Conservation (phyloP, 2,888 invertebrate species). For the Pycnomerus fuliginosus region DNA sequence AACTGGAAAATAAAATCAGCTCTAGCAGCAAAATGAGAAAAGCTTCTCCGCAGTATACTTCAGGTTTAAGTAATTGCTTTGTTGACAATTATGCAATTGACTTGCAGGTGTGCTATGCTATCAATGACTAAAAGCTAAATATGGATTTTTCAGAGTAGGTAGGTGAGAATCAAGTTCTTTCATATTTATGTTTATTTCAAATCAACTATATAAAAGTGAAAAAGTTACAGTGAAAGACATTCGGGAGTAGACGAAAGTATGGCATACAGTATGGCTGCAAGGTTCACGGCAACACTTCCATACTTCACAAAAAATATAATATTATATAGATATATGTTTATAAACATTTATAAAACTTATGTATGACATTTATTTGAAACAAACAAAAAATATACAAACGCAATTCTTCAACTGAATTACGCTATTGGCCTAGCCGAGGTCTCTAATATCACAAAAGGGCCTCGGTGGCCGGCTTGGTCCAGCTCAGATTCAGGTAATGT, state of each 20-base stretch:
- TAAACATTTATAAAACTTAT: conserved; percentile 52
- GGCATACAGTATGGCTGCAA: conserved; percentile 37
- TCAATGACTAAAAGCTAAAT: too few species aligned
- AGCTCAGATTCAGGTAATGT: conserved; percentile 49
- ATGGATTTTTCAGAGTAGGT: too few species aligned
- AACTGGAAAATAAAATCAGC: too few species aligned
- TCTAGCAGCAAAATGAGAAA: too few species aligned
- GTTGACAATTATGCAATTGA: too few species aligned
- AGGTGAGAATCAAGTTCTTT: too few species aligned
- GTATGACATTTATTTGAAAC: conserved; percentile 46
- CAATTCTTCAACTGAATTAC: conserved; percentile 44
- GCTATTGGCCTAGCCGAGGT: conserved; percentile 48
- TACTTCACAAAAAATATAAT: conserved; percentile 53
- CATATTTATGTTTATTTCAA: conserved; percentile 52
- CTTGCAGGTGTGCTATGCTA: too few species aligned
- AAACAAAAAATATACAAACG: conserved; percentile 46
- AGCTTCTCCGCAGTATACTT: too few species aligned
- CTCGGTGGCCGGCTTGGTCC: conserved; percentile 49
- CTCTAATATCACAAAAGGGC: conserved; percentile 46
- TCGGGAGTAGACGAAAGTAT: conserved; percentile 52
- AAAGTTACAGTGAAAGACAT: conserved; percentile 53
- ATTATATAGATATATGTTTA: conserved; percentile 48
- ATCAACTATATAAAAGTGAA: conserved; percentile 54
- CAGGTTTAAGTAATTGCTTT: too few species aligned
- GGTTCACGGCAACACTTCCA: conserved; percentile 39